Percentiles rank a stretch among this genome's conserved stretches.
phyloP scores from a whole-genome alignment of 2,888 invertebrate species.

The Cylloceria caligata region DNA sequence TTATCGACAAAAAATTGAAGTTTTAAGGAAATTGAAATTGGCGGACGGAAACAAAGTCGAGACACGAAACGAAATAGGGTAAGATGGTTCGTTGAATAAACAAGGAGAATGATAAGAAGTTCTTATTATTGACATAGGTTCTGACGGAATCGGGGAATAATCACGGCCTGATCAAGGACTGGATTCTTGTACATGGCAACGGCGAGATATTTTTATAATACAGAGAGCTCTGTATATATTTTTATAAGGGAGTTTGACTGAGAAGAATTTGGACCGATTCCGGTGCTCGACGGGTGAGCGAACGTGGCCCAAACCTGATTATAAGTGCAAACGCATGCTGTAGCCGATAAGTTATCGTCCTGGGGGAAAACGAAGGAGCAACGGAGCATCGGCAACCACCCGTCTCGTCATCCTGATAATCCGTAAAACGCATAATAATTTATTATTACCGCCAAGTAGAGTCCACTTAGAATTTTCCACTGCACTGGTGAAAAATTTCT shows the following conservation, averaged over 20 bases:
- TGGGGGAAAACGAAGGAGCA: conserved; percentile 14
- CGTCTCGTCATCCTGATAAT: conserved; percentile 72
- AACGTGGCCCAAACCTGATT: conserved; percentile 56
- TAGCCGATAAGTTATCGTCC: conserved; percentile 73
- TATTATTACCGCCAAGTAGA: conserved; percentile 68
- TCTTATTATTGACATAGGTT: no score
- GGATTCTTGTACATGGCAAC: no score
- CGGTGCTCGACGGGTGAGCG: conserved; percentile 42
- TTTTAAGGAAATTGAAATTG: no score
- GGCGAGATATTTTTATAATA: no score
- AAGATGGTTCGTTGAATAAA: no score
- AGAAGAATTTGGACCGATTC: conserved; percentile 23
- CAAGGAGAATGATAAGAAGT: no score
- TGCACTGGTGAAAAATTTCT: background rate
- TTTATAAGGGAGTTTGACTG: background rate
- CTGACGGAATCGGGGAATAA: no score
- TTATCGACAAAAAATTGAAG: no score
- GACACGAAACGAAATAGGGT: no score
- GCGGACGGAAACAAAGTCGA: no score
- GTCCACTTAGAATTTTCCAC: background rate
- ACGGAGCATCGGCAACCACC: conserved; percentile 70
- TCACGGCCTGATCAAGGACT: no score
- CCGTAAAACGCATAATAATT: conserved; percentile 76
- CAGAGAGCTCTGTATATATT: no score
- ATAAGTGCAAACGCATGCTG: conserved; percentile 80